Percentiles rank a stretch among this genome's conserved stretches.
Evolutionary conservation across 2,888 invertebrate genomes (phyloP).

Genomic region (Cordilura impudica): DNA sequence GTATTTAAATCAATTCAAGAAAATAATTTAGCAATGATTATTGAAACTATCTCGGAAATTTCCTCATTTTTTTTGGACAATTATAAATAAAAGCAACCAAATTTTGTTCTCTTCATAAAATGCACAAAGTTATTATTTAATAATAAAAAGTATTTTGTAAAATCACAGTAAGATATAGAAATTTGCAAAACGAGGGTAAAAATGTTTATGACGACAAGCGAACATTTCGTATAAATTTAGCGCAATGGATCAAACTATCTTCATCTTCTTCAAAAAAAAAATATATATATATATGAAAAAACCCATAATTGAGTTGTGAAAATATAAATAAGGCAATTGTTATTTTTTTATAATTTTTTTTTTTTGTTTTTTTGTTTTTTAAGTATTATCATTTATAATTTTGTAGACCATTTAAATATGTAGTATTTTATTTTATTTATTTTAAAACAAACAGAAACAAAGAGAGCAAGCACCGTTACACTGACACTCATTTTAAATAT

Average conservation of each 20-base stretch:
- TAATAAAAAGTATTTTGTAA: slow-evolving; percentile 21
- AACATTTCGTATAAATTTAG: not conserved
- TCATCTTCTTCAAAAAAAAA: not conserved
- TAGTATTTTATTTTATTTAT: slow-evolving; percentile 6
- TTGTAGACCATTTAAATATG: not conserved
- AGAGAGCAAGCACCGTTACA: not conserved
- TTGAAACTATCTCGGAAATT: slow-evolving; percentile 10
- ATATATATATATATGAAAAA: not conserved
- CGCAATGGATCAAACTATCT: not conserved
- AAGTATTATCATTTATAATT: slow-evolving; percentile 19
- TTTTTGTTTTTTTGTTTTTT: slow-evolving; percentile 16
- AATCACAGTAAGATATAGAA: slow-evolving; percentile 22
- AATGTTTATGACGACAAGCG: not conserved
- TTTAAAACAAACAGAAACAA: not conserved
- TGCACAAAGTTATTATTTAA: slow-evolving; percentile 55
- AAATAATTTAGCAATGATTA: slow-evolving; percentile 10
- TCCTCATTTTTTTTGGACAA: not conserved
- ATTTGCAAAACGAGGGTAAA: not conserved
- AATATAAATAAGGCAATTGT: slow-evolving; percentile 51
- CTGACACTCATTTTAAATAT: not conserved
- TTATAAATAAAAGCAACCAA: not conserved
- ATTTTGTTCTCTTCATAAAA: slow-evolving; percentile 46
- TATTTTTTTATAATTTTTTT: slow-evolving; percentile 52
- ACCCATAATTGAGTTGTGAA: slow-evolving; percentile 41
- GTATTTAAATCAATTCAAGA: slow-evolving; percentile 5